Base-by-base conservation (phyloP, 2,888 invertebrate genomes). In the Isoperla grammatica region DNA sequence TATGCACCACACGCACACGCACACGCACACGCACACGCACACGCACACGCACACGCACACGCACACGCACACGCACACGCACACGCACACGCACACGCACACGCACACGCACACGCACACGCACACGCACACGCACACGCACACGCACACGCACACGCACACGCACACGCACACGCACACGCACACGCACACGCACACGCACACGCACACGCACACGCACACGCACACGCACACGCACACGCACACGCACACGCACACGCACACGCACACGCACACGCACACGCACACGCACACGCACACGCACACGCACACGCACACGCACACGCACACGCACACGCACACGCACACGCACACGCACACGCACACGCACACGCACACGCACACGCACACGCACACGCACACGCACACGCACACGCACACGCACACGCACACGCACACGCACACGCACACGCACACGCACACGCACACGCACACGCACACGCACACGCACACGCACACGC, bases 21-120 rank as follows among this genome's bases (percentile, higher is more conserved):
- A 45, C 45, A 45, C 8, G 19, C 45, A 45, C 45, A n/a, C 45
- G 19, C 45, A 45, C 45, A 45, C 45, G 19, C 45, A 45, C 45
- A 45, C 45, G 19, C 45, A 45, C 45, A 45, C 45, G 19, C 45
- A 45, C 45, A 45, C 45, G 19, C 45, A 45, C 45, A 45, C 45
- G 19, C 45, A 45, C 45, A 45, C 45, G 19, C 45, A 45, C 45
- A 45, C 45, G 19, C 45, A 45, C 45, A 45, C 8, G 19, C 45
- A 45, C 45, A n/a, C 45, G 19, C 45, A 45, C 45, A 45, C 45
- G 19, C 45, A 45, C 45, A 45, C 45, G 19, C 45, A 45, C 45
- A n/a, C 45, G 19, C 45, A 45, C 45, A 45, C 45, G 19, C 45
- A 45, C 45, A 45, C 45, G 19, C 45, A 45, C 45, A 45, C 45